A percentile compares a stretch with the other conserved stretches of the same genome.
phyloP scores from a whole-genome alignment of 2,888 invertebrate species.

The Yponomeuta malinellus region DNA sequence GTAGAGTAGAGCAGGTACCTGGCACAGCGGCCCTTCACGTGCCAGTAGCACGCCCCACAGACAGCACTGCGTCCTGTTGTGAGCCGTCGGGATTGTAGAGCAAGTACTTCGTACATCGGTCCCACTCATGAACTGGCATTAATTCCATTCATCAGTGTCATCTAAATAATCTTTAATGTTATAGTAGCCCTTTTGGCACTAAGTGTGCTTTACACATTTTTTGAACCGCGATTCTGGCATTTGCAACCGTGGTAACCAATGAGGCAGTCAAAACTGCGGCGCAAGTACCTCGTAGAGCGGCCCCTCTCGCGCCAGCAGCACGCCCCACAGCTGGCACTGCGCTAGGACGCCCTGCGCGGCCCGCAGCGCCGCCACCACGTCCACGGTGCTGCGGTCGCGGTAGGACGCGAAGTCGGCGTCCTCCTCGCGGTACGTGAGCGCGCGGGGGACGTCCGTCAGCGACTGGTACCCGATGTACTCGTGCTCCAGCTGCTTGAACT shows the following conservation, averaged over 20 bases:
- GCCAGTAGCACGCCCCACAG: constrained; percentile 85
- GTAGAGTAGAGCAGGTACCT: constrained; percentile 53
- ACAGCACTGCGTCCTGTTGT: too few species aligned
- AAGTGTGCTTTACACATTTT: too few species aligned
- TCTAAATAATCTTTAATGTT: too few species aligned
- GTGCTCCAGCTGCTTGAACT: constrained; percentile 92
- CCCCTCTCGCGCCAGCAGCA: constrained; percentile 88
- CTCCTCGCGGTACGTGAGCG: constrained; percentile 83
- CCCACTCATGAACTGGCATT: too few species aligned
- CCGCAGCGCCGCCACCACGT: constrained; percentile 83
- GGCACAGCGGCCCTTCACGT: constrained; percentile 87
- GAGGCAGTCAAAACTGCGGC: too few species aligned
- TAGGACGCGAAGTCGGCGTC: constrained; percentile 73
- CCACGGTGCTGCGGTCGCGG: constrained; percentile 79
- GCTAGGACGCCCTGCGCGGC: constrained; percentile 84
- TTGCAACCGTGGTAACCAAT: too few species aligned
- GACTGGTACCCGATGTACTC: constrained; percentile 97
- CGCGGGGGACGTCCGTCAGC: constrained; percentile 94
- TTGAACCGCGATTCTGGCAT: too few species aligned
- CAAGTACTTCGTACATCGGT: too few species aligned
- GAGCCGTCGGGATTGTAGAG: too few species aligned
- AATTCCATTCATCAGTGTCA: too few species aligned
- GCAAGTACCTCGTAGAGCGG: constrained; percentile 80
- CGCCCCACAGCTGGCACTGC: constrained; percentile 89
- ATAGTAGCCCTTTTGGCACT: too few species aligned